A percentile compares a stretch with the other conserved stretches of the same genome.
Evolutionary conservation across 2,113 vertebrate genomes (phyloP).

Genomic region (Jacana jacana): DNA sequence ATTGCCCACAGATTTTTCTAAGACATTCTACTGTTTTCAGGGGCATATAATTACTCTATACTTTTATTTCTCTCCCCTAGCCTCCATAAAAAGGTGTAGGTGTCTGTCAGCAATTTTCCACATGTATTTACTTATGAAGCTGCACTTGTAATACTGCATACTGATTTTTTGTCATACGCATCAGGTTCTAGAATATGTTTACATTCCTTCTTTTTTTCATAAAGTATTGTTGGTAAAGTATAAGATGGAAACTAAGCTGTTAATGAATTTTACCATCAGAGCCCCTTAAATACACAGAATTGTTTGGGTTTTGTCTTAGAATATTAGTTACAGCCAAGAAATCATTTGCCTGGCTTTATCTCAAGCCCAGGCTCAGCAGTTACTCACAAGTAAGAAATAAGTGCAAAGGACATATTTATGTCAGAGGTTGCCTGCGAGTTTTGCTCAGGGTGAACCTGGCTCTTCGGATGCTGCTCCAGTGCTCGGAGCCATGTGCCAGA

Average conservation of each 20-base stretch:
- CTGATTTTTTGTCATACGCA: background rate
- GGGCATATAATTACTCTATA: background rate
- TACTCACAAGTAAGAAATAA: background rate
- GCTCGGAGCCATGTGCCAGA: fast-evolving
- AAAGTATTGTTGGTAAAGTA: background rate
- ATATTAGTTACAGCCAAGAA: background rate
- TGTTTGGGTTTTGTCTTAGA: background rate
- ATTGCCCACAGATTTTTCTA: background rate
- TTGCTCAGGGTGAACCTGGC: background rate
- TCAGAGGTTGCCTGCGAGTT: background rate
- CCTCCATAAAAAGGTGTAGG: background rate
- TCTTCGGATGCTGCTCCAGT: background rate
- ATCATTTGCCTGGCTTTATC: background rate
- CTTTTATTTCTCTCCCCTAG: background rate
- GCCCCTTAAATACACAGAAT: background rate
- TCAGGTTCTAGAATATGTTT: background rate
- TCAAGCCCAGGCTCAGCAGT: background rate
- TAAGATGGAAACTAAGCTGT: background rate
- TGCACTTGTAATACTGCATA: background rate
- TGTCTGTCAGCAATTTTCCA: background rate
- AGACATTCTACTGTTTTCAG: background rate
- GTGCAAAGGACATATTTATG: background rate
- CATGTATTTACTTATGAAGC: background rate
- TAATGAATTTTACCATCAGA: background rate
- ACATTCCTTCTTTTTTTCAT: background rate